Conservation (phyloP, 2,113 vertebrate species). For the Thomomys bottae region DNA sequence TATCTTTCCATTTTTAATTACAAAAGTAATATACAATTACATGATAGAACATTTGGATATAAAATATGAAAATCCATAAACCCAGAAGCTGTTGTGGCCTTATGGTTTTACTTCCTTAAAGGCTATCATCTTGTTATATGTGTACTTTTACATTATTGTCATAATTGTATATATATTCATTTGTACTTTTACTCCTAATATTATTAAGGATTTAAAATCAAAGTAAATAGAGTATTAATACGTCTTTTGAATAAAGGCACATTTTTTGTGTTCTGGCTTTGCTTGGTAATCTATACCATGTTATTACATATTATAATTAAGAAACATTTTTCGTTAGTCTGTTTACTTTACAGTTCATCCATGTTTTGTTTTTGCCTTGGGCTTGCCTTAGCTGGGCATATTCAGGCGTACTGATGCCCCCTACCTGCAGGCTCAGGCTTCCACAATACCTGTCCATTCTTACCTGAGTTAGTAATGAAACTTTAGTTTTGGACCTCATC, state of each 20-base stretch:
- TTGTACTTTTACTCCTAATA: constrained; percentile 32
- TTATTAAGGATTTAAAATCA: background rate
- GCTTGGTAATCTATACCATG: constrained; percentile 19
- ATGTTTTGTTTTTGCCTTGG: background rate
- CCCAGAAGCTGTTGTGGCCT: background rate
- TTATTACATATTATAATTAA: background rate
- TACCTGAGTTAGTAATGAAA: background rate
- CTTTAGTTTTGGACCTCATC: background rate
- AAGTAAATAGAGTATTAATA: constrained; percentile 25
- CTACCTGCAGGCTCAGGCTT: constrained; percentile 1
- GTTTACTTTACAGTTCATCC: background rate
- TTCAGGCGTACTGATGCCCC: background rate
- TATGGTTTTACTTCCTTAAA: background rate
- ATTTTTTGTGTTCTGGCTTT: constrained; percentile 44
- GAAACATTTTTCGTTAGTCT: background rate
- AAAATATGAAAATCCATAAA: constrained; percentile 62
- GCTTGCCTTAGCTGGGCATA: background rate
- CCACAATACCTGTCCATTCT: background rate
- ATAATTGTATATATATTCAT: constrained; percentile 8
- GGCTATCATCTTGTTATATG: background rate
- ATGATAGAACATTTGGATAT: constrained; percentile 21
- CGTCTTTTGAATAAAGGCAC: constrained; percentile 1
- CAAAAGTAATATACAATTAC: constrained; percentile 48
- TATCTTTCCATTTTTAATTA: constrained; percentile 51
- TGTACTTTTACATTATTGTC: constrained; percentile 27